These are phyloP conservation scores for Grammomys surdaster DNA, from an alignment of 2,113 vertebrate genomes.

Conservation along the genomic window DNA sequence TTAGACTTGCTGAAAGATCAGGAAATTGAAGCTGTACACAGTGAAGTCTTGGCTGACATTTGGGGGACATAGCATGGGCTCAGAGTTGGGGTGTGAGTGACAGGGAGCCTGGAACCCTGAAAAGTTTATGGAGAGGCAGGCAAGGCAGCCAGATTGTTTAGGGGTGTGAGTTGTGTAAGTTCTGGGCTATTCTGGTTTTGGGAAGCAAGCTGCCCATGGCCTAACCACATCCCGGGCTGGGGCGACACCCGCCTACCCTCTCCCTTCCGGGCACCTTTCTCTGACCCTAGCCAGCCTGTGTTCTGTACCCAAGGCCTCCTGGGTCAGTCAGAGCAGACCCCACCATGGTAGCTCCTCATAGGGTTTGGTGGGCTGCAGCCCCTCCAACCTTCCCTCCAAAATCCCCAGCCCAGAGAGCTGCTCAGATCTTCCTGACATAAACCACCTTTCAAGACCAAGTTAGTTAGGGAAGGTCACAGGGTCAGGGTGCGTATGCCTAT, in stretches of 20 bases:
- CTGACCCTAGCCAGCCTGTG: slow-evolving; percentile 68
- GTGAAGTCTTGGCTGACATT: neutral
- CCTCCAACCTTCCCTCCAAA: neutral
- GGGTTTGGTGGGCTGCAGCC: neutral
- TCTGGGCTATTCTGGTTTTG: slow-evolving; percentile 84
- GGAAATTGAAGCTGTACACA: neutral
- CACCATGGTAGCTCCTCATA: neutral
- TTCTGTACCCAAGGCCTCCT: neutral
- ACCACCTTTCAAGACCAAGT: neutral
- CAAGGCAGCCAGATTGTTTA: slow-evolving; percentile 44
- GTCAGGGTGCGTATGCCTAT: neutral
- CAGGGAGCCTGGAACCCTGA: neutral
- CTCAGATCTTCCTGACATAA: neutral
- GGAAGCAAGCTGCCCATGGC: slow-evolving; percentile 80
- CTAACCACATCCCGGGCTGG: slow-evolving; percentile 80
- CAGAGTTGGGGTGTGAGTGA: rapidly evolving
- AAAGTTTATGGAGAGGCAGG: neutral
- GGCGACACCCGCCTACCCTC: slow-evolving; percentile 63
- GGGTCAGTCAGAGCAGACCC: neutral
- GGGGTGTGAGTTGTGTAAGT: slow-evolving; percentile 77
- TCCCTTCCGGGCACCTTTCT: slow-evolving; percentile 81
- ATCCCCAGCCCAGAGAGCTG: neutral
- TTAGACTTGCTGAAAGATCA: neutral
- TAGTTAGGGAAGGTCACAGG: neutral
- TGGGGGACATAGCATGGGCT: neutral